Evolutionary conservation across 2,888 invertebrate species (phyloP).

Genomic region (Pandemis corylana): DNA sequence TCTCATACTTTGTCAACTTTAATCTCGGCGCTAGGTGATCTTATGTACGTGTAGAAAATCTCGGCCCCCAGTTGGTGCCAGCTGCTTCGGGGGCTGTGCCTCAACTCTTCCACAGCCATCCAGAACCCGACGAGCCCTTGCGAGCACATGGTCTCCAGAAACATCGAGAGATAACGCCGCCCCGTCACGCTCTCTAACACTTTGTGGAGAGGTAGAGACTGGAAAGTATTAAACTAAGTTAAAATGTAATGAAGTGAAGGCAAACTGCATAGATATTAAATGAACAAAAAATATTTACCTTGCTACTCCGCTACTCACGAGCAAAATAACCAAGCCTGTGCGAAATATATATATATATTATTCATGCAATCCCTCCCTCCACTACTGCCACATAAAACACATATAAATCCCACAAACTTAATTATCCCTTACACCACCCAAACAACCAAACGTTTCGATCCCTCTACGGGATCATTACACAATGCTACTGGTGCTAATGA

Average conservation of each 20-base stretch:
- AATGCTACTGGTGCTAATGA: too few species aligned
- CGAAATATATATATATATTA: too few species aligned
- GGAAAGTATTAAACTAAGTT: slow-evolving; percentile 31
- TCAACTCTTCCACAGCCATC: slow-evolving; percentile 93
- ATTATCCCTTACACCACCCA: too few species aligned
- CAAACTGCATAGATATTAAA: background rate
- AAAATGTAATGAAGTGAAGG: background rate
- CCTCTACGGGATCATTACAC: too few species aligned
- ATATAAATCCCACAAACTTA: too few species aligned
- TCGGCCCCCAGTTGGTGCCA: slow-evolving; percentile 96
- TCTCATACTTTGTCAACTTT: slow-evolving; percentile 89
- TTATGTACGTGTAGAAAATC: slow-evolving; percentile 95
- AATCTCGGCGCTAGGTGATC: slow-evolving; percentile 91
- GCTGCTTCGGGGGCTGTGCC: slow-evolving; percentile 89
- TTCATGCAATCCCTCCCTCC: too few species aligned
- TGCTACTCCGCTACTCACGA: too few species aligned
- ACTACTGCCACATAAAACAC: too few species aligned
- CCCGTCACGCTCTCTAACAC: slow-evolving; percentile 92
- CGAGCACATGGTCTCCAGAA: slow-evolving; percentile 92
- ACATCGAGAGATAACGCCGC: slow-evolving; percentile 91
- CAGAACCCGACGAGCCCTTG: slow-evolving; percentile 95
- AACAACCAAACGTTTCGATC: too few species aligned
- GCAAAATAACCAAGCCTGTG: too few species aligned
- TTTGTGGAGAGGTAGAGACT: slow-evolving; percentile 89
- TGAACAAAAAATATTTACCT: too few species aligned